phyloP scores from a whole-genome alignment of 2,113 vertebrate genomes.

The Choloepus hoffmanni region DNA sequence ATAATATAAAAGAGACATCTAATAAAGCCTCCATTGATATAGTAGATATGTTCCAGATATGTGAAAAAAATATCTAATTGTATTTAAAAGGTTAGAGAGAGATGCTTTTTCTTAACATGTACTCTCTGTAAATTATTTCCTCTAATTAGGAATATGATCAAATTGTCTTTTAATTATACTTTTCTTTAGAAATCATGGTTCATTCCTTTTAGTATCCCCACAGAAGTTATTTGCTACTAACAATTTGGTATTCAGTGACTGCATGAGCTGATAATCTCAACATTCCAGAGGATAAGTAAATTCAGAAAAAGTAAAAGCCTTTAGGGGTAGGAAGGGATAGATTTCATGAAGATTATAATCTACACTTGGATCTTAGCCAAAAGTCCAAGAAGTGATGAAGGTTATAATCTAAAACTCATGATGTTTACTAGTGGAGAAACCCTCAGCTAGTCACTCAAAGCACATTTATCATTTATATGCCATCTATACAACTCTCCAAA shows the following conservation, averaged over 20 bases:
- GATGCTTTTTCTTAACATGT: background rate
- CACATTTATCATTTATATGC: background rate
- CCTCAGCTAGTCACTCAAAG: background rate
- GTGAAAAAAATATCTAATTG: background rate
- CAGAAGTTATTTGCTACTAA: background rate
- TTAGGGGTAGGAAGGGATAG: background rate
- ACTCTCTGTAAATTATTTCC: background rate
- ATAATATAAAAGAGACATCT: background rate
- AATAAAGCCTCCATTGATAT: background rate
- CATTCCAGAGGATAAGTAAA: background rate
- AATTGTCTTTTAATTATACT: background rate
- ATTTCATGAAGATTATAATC: constrained; percentile 32
- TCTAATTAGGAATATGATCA: background rate
- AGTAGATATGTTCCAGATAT: background rate
- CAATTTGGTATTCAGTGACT: background rate
- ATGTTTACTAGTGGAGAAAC: background rate
- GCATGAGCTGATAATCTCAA: background rate
- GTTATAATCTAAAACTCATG: background rate
- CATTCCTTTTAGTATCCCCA: background rate
- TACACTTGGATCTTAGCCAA: background rate
- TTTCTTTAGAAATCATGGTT: background rate
- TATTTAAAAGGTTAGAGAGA: background rate
- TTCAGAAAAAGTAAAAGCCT: background rate
- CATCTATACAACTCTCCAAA: background rate
- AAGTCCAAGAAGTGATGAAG: background rate